Percentiles rank a stretch among this genome's conserved stretches.
Conservation (phyloP, 1,140 invertebrate species). For the Chelonus insularis region DNA sequence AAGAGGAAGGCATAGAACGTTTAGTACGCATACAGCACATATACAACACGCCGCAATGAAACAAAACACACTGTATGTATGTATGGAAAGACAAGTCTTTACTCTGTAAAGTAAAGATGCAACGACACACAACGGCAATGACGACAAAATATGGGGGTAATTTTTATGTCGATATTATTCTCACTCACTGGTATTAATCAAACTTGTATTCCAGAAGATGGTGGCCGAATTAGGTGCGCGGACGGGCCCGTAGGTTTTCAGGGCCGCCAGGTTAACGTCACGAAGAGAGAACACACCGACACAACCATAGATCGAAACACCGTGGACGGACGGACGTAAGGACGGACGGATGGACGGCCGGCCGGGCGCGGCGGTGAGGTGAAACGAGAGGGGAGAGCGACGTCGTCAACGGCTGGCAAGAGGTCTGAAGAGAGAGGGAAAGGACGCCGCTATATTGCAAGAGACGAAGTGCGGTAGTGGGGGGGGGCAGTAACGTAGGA, state of each 20-base stretch:
- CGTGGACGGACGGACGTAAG: constrained; percentile 53
- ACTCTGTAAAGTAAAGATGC: background rate
- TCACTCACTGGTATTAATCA: background rate
- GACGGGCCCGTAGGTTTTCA: constrained; percentile 48
- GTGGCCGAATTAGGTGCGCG: constrained; percentile 46
- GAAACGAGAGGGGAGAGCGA: constrained; percentile 25
- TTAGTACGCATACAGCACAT: constrained; percentile 9
- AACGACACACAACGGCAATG: background rate
- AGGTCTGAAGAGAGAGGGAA: constrained; percentile 28
- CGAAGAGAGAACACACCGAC: constrained; percentile 41
- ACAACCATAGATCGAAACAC: constrained; percentile 48
- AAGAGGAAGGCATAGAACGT: constrained; percentile 18
- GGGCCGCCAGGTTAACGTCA: constrained; percentile 60
- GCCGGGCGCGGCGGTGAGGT: constrained; percentile 36
- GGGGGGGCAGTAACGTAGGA: constrained; percentile 11
- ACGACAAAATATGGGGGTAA: background rate
- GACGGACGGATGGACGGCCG: constrained; percentile 46
- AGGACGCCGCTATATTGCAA: constrained; percentile 10
- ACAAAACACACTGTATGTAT: background rate
- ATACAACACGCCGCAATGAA: constrained; percentile 2
- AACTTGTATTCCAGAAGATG: constrained; percentile 29
- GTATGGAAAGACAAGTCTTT: too few species aligned
- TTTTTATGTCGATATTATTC: background rate
- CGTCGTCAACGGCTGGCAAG: constrained; percentile 29
- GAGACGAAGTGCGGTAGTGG: constrained; percentile 1